Percentiles rank a stretch among this genome's conserved stretches.
Evolutionary conservation across 2,797 vertebrate species (phyloP).

Genomic region (Etheostoma perlongum): DNA sequence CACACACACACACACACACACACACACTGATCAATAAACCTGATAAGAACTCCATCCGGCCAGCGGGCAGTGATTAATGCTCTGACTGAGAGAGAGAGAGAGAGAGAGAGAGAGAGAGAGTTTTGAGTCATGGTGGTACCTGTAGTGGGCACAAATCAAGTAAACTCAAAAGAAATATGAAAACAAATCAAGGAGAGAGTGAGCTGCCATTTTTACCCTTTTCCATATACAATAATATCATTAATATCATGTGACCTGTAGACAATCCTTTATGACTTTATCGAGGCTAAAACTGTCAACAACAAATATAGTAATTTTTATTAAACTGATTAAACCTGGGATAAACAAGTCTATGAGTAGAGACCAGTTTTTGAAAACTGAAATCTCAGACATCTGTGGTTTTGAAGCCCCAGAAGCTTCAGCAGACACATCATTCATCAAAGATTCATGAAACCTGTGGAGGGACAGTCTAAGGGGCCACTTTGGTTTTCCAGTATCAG

Average conservation of each 20-base stretch:
- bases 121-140: not conserved
- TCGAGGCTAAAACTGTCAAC: not conserved
- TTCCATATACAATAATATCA: not conserved
- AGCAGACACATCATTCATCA: not conserved
- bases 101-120: not conserved
- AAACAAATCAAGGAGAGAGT: not conserved
- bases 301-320: not conserved
- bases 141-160: not conserved
- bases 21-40: slow-evolving; percentile 57
- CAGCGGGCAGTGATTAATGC: slow-evolving; percentile 57
- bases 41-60: slow-evolving; percentile 54
- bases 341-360: not conserved
- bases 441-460: not conserved
- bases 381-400: not conserved
- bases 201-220: not conserved
- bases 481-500: too few relatives aligned
- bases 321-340: too few relatives aligned
- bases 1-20: slow-evolving; percentile 6
- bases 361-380: not conserved
- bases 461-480: too few relatives aligned
- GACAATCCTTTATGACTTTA: not conserved
- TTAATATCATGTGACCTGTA: not conserved
- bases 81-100: slow-evolving; percentile 6
- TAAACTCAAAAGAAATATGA: not conserved
- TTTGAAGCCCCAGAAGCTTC: not conserved